These are phyloP conservation scores for Drosophila guanche DNA, from an alignment of 1,140 invertebrate species.

Conservation along the genomic window DNA sequence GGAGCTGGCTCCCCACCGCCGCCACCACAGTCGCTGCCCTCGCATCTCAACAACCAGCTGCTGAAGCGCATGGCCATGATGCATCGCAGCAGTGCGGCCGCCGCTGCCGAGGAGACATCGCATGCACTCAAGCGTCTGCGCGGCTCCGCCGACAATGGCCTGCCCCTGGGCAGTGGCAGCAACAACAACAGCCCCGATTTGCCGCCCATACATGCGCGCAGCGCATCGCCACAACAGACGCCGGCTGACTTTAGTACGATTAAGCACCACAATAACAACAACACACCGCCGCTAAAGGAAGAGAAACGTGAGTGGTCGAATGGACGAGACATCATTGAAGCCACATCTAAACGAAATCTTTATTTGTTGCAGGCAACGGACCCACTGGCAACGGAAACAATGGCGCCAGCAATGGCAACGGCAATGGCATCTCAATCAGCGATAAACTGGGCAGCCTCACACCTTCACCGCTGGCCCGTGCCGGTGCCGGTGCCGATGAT, in stretches of 20 bases:
- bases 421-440: slow-evolving; percentile 76
- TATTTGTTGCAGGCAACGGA: slow-evolving; percentile 43
- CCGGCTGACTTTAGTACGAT: slow-evolving; percentile 91
- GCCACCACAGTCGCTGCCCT: slow-evolving; percentile 52
- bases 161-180: slow-evolving; percentile 73
- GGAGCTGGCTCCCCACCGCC: slow-evolving; percentile 84
- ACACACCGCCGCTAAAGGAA: slow-evolving; percentile 85
- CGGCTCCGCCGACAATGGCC: slow-evolving; percentile 76
- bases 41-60: slow-evolving; percentile 86
- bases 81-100: slow-evolving; percentile 85
- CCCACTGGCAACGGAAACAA: slow-evolving; percentile 74
- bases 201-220: slow-evolving; percentile 73
- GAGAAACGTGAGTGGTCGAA: slow-evolving; percentile 72
- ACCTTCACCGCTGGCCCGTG: slow-evolving; percentile 85
- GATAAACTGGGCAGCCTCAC: slow-evolving; percentile 83
- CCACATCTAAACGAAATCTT: neutral
- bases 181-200: slow-evolving; percentile 86
- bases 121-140: slow-evolving; percentile 84
- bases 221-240: slow-evolving; percentile 85
- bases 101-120: slow-evolving; percentile 84
- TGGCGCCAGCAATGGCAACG: slow-evolving; percentile 84
- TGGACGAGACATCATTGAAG: no score
- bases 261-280: slow-evolving; percentile 85
- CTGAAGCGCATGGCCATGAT: slow-evolving; percentile 88
- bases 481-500: slow-evolving; percentile 84